Evolutionary conservation across 1,140 invertebrate species (phyloP).

Genomic region (Drosophila subobscura): DNA sequence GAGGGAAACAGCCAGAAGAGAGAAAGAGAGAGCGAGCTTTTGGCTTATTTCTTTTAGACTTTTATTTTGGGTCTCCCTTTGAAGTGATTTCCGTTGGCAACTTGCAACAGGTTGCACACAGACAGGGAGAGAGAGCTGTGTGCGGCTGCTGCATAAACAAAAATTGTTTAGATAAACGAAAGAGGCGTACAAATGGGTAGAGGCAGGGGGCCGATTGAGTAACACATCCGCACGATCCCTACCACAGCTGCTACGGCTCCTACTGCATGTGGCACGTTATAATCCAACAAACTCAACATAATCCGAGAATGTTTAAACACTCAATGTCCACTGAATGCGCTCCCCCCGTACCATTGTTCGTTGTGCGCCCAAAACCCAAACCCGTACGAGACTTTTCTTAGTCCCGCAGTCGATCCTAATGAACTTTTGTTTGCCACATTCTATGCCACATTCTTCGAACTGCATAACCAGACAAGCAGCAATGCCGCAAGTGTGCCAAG

Average conservation of each 20-base stretch:
- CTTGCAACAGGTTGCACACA: slow-evolving; percentile 71
- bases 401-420: slow-evolving; percentile 19
- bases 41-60: slow-evolving; percentile 1
- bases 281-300: slow-evolving; percentile 20
- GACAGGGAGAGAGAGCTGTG: background rate
- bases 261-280: slow-evolving; percentile 1
- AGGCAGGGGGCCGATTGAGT: slow-evolving; percentile 24
- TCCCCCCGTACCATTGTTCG: background rate
- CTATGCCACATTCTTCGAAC: slow-evolving; percentile 52
- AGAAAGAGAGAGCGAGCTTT: slow-evolving; percentile 51
- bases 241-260: slow-evolving; percentile 9
- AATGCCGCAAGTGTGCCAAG: slow-evolving; percentile 95
- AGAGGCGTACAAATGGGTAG: slow-evolving; percentile 4
- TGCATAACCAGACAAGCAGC: slow-evolving; percentile 93
- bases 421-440: slow-evolving; percentile 62
- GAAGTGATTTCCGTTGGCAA: slow-evolving; percentile 8
- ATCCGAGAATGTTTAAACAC: slow-evolving; percentile 25
- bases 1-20: background rate
- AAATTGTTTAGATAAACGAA: slow-evolving; percentile 37
- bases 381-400: slow-evolving; percentile 3
- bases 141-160: slow-evolving; percentile 36
- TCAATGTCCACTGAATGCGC: slow-evolving; percentile 25
- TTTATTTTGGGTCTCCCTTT: slow-evolving; percentile 8
- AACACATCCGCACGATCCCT: slow-evolving; percentile 15
- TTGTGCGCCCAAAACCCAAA: slow-evolving; percentile 9